Evolutionary conservation across 1,140 invertebrate genomes (phyloP).

Genomic region (Meteorus sp.): DNA sequence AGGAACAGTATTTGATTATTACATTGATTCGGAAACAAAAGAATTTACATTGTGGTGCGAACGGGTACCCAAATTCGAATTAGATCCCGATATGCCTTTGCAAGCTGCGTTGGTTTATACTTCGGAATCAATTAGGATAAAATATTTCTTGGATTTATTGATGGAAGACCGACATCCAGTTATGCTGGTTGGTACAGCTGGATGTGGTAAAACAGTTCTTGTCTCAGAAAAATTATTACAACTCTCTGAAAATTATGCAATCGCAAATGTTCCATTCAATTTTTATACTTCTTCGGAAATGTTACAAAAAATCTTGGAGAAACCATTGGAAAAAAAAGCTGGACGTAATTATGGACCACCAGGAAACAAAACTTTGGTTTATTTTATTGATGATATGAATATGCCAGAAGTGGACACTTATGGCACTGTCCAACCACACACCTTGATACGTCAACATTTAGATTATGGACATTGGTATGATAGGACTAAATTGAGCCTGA

Average conservation of each 20-base stretch:
- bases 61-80: constrained; percentile 84
- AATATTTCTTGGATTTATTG: constrained; percentile 87
- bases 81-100: constrained; percentile 88
- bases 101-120: constrained; percentile 94
- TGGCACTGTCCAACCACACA: constrained; percentile 95
- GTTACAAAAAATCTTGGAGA: constrained; percentile 93
- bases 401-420: constrained; percentile 96
- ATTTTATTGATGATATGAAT: constrained; percentile 97
- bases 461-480: constrained; percentile 97
- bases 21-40: constrained; percentile 87
- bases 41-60: constrained; percentile 89
- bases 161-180: constrained; percentile 87
- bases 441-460: constrained; percentile 90
- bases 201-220: constrained; percentile 88
- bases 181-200: constrained; percentile 92
- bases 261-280: constrained; percentile 93
- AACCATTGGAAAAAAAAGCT: constrained; percentile 96
- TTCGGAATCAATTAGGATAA: constrained; percentile 86
- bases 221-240: constrained; percentile 82
- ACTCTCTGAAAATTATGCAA: constrained; percentile 83
- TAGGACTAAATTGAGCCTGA: constrained; percentile 83
- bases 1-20: constrained; percentile 96
- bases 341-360: constrained; percentile 94
- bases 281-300: constrained; percentile 97
- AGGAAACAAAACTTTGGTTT: constrained; percentile 91